Evolutionary conservation across 2,888 invertebrate genomes (phyloP).

Genomic region (Sipha maydis): DNA sequence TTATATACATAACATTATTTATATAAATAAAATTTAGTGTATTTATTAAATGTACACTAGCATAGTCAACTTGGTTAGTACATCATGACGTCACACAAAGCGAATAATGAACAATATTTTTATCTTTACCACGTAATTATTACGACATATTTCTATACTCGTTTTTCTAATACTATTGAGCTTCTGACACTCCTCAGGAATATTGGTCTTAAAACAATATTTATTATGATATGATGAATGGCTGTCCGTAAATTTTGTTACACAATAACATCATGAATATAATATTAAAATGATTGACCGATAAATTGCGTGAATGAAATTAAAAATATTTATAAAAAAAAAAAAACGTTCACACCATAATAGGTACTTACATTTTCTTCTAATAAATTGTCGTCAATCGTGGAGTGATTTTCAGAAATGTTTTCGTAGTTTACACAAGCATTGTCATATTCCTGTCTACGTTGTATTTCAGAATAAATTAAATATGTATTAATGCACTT

Average conservation of each 20-base stretch:
- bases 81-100: slow-evolving; percentile 1
- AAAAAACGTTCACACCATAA: neutral
- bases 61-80: neutral
- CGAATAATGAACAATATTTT: slow-evolving; percentile 10
- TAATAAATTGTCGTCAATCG: neutral
- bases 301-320: neutral
- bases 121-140: slow-evolving; percentile 23
- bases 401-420: neutral
- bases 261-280: neutral
- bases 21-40: neutral
- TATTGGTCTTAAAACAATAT: slow-evolving; percentile 20
- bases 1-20: too few relatives aligned
- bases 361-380: slow-evolving; percentile 16
- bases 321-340: neutral
- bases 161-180: slow-evolving; percentile 33
- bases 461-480: neutral
- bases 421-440: neutral
- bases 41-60: too few relatives aligned
- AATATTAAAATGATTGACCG: neutral
- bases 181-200: slow-evolving; percentile 16
- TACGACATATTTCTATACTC: neutral
- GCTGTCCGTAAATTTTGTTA: neutral
- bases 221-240: neutral
- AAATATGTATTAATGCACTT: neutral
- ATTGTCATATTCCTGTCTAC: neutral